Conservation (phyloP, 2,888 invertebrate genomes). For the Thera obeliscata region DNA sequence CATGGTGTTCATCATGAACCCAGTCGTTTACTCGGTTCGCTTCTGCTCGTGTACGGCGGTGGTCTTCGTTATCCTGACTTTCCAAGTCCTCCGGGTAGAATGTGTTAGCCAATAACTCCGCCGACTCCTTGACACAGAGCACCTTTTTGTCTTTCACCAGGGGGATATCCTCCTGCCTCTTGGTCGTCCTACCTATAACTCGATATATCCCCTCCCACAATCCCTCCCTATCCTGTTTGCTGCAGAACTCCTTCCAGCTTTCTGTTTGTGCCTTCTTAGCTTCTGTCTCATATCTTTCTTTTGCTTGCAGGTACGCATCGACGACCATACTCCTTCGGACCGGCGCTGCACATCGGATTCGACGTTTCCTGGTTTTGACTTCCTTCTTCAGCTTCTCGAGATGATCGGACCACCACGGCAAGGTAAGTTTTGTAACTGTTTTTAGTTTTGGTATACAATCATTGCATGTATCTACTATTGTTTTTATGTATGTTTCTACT, state of each 20-base stretch:
- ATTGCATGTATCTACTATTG: neutral
- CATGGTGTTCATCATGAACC: neutral
- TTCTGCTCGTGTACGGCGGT: constrained; percentile 5
- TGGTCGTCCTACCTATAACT: constrained; percentile 11
- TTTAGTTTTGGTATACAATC: neutral
- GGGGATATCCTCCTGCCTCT: constrained; percentile 13
- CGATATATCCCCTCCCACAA: constrained; percentile 23
- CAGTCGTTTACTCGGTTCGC: constrained; percentile 16
- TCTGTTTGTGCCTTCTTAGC: neutral
- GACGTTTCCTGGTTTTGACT: constrained; percentile 1
- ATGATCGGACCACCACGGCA: constrained; percentile 23
- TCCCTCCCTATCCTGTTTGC: neutral
- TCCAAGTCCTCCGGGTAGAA: constrained; percentile 27
- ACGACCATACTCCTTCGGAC: neutral
- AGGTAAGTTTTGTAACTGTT: neutral
- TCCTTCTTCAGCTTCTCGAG: neutral
- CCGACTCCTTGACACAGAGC: constrained; percentile 10
- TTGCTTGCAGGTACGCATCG: neutral
- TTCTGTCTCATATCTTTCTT: constrained; percentile 6
- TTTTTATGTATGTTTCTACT: neutral
- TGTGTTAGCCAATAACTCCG: constrained; percentile 9
- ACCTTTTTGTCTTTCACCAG: neutral
- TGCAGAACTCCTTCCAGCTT: too few species aligned
- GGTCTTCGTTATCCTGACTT: constrained; percentile 15
- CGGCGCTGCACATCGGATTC: constrained; percentile 1